Conservation (phyloP, 2,113 vertebrate species). For the Poeciliopsis occidentalis region DNA sequence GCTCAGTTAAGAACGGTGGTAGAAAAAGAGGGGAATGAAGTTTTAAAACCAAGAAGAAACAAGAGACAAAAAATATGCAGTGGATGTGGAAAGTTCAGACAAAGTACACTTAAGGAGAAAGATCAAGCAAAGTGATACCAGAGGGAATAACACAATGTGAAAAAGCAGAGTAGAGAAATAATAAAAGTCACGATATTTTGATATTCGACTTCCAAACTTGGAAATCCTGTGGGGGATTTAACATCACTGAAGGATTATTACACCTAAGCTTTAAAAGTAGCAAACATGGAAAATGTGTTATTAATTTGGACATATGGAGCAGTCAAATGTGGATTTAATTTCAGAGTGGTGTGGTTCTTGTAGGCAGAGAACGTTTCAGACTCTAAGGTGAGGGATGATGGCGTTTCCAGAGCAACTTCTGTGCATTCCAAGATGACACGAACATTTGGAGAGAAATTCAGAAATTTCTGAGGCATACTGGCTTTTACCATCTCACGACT, state of each 20-base stretch:
- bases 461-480: too few relatives aligned
- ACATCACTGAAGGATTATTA: not conserved
- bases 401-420: too few relatives aligned
- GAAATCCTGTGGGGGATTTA: not conserved
- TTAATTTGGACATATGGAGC: too few relatives aligned
- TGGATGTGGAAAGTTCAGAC: constrained; percentile 27
- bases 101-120: constrained; percentile 16
- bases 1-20: not conserved
- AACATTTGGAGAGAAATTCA: too few relatives aligned
- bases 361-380: too few relatives aligned
- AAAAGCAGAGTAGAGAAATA: constrained; percentile 19
- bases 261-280: not conserved
- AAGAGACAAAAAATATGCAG: constrained; percentile 35
- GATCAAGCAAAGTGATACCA: constrained; percentile 28
- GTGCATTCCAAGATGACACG: too few relatives aligned
- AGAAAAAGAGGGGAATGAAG: constrained; percentile 19
- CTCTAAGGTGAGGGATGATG: too few relatives aligned
- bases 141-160: constrained; percentile 25
- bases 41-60: constrained; percentile 20
- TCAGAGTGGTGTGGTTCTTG: too few relatives aligned
- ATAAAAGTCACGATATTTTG: constrained; percentile 15
- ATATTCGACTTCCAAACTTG: not conserved
- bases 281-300: not conserved
- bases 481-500: too few relatives aligned
- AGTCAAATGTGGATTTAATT: too few relatives aligned